These are phyloP conservation scores for Enteromius anoplus DNA, from an alignment of 2,797 vertebrate species.

Conservation along the genomic window DNA sequence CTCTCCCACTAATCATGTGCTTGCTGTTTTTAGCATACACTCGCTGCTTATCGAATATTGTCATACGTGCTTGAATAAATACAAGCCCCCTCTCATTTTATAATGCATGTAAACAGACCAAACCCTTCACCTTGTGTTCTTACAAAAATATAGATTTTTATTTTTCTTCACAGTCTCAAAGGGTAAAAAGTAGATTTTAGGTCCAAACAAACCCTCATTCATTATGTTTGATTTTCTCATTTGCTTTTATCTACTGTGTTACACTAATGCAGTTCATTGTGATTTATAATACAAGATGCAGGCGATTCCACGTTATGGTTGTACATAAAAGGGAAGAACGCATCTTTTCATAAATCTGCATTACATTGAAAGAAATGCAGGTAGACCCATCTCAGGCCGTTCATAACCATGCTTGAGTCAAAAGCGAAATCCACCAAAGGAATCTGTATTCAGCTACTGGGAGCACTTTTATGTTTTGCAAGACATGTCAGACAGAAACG, in stretches of 20 bases:
- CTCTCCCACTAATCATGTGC: constrained; percentile 47
- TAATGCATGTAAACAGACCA: constrained; percentile 39
- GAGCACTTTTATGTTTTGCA: constrained; percentile 8
- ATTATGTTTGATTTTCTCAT: neutral
- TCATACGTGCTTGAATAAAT: constrained; percentile 50
- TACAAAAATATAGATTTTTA: constrained; percentile 29
- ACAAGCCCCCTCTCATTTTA: constrained; percentile 34
- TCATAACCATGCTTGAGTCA: neutral
- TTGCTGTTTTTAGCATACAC: constrained; percentile 43
- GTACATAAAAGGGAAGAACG: constrained; percentile 1
- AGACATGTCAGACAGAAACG: constrained; percentile 55
- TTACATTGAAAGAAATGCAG: neutral
- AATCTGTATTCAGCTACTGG: constrained; percentile 39
- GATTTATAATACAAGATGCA: neutral
- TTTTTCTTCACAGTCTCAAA: constrained; percentile 3
- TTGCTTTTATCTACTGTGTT: neutral
- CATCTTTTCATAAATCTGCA: neutral
- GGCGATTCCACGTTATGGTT: neutral
- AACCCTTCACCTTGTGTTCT: constrained; percentile 9
- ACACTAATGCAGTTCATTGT: neutral
- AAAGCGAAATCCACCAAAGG: neutral
- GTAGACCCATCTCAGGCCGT: neutral
- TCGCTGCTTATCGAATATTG: constrained; percentile 49
- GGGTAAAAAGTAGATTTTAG: neutral
- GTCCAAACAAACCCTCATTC: too few species aligned